These are phyloP conservation scores for Lycocerus yunnanus DNA, from an alignment of 2,888 invertebrate species.

Conservation along the genomic window DNA sequence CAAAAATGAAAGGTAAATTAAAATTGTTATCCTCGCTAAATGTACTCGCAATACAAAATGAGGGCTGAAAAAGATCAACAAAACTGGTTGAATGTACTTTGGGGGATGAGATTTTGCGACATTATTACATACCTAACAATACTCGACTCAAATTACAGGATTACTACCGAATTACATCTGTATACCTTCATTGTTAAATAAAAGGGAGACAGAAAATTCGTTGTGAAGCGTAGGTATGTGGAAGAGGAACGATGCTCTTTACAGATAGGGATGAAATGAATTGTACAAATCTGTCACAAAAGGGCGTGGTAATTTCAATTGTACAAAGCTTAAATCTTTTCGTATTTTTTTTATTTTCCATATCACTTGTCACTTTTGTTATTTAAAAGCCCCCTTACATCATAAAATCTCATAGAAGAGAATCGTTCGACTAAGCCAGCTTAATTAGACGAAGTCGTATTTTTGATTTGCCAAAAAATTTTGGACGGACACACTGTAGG, in stretches of 20 bases:
- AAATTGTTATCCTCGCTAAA: background rate
- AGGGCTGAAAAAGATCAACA: constrained; percentile 45
- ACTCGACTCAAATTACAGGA: constrained; percentile 50
- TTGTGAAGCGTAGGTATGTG: background rate
- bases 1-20: too few species aligned
- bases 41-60: constrained; percentile 1
- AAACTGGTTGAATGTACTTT: constrained; percentile 39
- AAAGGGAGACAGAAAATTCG: background rate
- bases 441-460: background rate
- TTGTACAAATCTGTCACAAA: constrained; percentile 37
- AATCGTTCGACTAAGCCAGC: background rate
- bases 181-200: constrained; percentile 7
- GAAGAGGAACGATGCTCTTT: constrained; percentile 5
- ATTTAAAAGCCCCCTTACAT: background rate
- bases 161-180: constrained; percentile 40
- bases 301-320: constrained; percentile 35
- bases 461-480: background rate
- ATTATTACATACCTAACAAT: constrained; percentile 50
- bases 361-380: constrained; percentile 8
- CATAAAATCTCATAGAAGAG: background rate
- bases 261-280: constrained; percentile 29
- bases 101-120: constrained; percentile 49
- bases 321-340: constrained; percentile 16
- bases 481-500: background rate
- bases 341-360: constrained; percentile 3